Conservation (phyloP, 2,797 vertebrate species). For the Lemur catta region DNA sequence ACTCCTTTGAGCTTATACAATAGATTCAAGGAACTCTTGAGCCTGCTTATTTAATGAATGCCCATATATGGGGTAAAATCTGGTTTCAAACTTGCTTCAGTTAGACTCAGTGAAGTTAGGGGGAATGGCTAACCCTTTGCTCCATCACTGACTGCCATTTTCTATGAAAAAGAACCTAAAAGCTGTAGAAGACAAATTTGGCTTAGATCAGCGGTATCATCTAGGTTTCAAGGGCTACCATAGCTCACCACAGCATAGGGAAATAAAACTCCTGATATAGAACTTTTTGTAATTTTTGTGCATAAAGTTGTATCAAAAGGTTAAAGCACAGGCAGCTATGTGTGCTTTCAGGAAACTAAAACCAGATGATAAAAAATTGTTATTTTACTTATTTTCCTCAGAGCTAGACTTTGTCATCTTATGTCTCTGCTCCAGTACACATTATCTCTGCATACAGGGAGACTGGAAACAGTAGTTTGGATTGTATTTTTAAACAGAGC, state of each 20-base stretch:
- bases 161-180: background rate
- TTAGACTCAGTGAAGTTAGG: background rate
- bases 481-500: conserved; percentile 11
- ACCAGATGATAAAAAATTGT: background rate
- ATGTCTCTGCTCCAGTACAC: background rate
- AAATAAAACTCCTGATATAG: background rate
- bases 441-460: background rate
- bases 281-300: background rate
- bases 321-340: background rate
- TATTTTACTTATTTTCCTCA: conserved; percentile 24
- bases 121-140: accelerated
- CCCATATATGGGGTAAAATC: background rate
- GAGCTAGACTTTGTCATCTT: background rate
- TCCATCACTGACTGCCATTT: background rate
- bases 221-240: background rate
- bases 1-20: background rate
- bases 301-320: background rate
- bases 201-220: background rate
- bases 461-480: background rate
- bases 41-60: background rate
- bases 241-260: background rate
- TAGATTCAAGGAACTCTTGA: background rate
- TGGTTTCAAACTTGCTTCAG: background rate
- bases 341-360: background rate
- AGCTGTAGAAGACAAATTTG: background rate